Evolutionary conservation across 2,113 vertebrate genomes (phyloP).

Genomic region (Syrmaticus mikado): DNA sequence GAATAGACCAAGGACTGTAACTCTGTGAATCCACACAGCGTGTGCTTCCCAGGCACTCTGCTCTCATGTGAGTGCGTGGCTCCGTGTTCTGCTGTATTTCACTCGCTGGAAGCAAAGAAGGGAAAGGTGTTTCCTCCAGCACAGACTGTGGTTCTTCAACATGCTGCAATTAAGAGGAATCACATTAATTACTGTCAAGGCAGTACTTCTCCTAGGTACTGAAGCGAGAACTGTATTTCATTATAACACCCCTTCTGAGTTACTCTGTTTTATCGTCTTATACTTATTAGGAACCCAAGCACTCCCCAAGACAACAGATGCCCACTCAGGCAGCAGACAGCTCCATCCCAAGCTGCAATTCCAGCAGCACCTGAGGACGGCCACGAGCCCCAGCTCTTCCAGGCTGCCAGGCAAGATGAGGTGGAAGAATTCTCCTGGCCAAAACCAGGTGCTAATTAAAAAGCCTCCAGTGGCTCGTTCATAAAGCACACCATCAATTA

Average conservation of each 20-base stretch:
- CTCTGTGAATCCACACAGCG: background rate
- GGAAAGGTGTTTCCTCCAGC: background rate
- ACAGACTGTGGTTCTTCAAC: background rate
- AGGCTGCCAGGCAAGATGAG: background rate
- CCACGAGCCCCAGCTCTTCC: background rate
- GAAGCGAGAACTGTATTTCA: rapidly evolving
- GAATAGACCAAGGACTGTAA: background rate
- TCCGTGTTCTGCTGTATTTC: background rate
- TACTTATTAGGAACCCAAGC: background rate
- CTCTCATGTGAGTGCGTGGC: rapidly evolving
- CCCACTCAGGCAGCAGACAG: background rate
- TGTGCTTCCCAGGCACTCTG: background rate
- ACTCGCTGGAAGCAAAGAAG: background rate
- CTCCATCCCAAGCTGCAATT: background rate
- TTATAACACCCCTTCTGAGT: background rate
- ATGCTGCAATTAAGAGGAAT: background rate
- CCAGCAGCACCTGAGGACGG: background rate
- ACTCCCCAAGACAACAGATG: background rate
- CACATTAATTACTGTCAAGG: background rate
- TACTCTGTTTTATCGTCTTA: background rate
- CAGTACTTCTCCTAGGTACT: background rate
- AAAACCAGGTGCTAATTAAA: background rate
- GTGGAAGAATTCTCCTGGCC: background rate
- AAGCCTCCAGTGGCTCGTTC: background rate
- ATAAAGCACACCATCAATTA: background rate